These are phyloP conservation scores for Altica lythri DNA, from an alignment of 2,888 invertebrate genomes.

Conservation along the genomic window DNA sequence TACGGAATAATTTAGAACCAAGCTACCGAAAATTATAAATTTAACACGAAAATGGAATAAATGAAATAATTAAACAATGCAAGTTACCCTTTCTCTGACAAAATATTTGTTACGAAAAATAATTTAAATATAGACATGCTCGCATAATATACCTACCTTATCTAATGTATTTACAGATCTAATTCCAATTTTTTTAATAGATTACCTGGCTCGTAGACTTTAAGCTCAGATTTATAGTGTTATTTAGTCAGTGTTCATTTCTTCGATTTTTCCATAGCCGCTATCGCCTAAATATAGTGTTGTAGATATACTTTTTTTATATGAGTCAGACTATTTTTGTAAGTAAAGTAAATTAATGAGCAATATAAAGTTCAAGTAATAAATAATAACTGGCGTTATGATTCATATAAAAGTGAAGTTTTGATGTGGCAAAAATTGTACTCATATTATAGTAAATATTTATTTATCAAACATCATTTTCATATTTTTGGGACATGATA, in stretches of 20 bases:
- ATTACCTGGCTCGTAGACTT: no score
- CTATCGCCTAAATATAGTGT: slow-evolving; percentile 14
- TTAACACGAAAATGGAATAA: no score
- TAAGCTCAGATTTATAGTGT: slow-evolving; percentile 44
- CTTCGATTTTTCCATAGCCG: slow-evolving; percentile 31
- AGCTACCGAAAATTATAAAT: no score
- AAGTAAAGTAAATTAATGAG: background rate
- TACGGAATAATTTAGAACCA: no score
- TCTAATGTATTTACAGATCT: no score
- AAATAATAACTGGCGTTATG: slow-evolving; percentile 9
- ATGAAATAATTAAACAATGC: no score
- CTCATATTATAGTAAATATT: slow-evolving; percentile 3
- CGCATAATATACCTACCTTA: no score
- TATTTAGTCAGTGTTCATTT: slow-evolving; percentile 39
- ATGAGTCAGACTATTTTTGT: background rate
- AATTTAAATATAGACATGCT: no score
- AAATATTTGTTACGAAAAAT: no score
- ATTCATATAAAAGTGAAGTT: slow-evolving; percentile 19
- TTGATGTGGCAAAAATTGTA: slow-evolving; percentile 18
- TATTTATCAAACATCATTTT: background rate
- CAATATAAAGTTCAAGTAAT: slow-evolving; percentile 6
- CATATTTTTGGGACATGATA: background rate
- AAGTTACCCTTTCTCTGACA: no score
- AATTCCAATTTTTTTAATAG: no score
- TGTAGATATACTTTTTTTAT: slow-evolving; percentile 16